Percentiles rank a stretch among this genome's conserved stretches.
These are phyloP conservation scores for Rhagonycha fulva DNA, from an alignment of 2,888 invertebrate genomes.

Conservation along the genomic window DNA sequence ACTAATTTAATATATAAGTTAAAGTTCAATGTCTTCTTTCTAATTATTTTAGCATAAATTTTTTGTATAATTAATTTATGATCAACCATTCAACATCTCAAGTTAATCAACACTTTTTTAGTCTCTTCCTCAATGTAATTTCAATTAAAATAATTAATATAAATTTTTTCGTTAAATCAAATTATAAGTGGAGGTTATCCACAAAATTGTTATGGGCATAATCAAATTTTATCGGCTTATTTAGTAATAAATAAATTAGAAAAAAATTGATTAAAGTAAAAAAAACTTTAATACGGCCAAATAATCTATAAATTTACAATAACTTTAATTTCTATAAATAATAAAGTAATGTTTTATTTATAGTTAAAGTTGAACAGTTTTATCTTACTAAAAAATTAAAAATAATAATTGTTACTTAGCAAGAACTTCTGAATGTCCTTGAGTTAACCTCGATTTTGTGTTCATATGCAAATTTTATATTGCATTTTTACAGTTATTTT, in stretches of 20 bases:
- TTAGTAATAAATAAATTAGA: not conserved
- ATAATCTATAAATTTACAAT: not conserved
- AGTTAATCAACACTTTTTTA: not conserved
- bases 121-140: not conserved
- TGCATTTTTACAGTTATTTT: not conserved
- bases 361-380: not conserved
- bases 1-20: no score
- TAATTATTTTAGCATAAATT: not conserved
- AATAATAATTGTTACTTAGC: not conserved
- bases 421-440: not conserved
- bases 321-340: not conserved
- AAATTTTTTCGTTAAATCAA: not conserved
- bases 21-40: not conserved
- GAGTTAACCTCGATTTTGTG: not conserved
- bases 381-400: not conserved
- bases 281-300: not conserved
- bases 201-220: not conserved
- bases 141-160: not conserved
- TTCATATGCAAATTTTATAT: not conserved
- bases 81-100: not conserved
- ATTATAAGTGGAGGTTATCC: not conserved
- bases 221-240: not conserved
- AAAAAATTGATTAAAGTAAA: not conserved
- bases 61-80: not conserved
- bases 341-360: not conserved